A percentile compares a stretch with the other conserved stretches of the same genome.
Evolutionary conservation across 92 coral and sea anemone species (phyloP).

Genomic region (Montipora capitata): DNA sequence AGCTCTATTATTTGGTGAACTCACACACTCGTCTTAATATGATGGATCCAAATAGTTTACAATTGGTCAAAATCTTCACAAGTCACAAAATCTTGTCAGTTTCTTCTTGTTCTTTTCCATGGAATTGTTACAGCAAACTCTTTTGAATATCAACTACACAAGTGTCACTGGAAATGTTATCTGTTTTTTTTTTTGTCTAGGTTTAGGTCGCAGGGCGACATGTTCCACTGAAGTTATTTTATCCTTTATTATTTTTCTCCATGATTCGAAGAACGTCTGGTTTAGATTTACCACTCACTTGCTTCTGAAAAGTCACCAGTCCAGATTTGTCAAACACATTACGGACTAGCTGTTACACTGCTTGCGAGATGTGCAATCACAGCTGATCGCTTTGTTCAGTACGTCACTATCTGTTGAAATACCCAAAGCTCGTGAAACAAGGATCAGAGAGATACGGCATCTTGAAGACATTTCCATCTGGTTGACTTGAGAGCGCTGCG

Average conservation of each 20-base stretch:
- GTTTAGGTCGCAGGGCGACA: too few species aligned
- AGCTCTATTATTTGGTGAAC: slow-evolving; percentile 5
- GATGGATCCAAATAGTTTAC: not conserved
- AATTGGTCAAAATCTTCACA: not conserved
- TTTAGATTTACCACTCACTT: not conserved
- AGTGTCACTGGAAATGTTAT: not conserved
- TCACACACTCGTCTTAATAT: not conserved
- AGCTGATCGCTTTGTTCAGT: not conserved
- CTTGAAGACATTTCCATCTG: slow-evolving; percentile 45
- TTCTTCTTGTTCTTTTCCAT: not conserved
- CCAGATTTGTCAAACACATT: slow-evolving; percentile 3
- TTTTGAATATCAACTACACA: too few species aligned
- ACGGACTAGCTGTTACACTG: not conserved
- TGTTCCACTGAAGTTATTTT: not conserved
- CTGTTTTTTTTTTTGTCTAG: not conserved
- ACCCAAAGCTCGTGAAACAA: slow-evolving; percentile 53
- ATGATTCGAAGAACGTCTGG: not conserved
- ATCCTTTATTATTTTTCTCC: too few species aligned
- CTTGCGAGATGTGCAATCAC: too few species aligned
- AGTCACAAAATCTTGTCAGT: not conserved
- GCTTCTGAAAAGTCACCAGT: not conserved
- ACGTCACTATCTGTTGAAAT: slow-evolving; percentile 1
- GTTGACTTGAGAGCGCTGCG: slow-evolving; percentile 17
- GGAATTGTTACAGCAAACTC: not conserved
- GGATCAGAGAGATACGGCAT: slow-evolving; percentile 47